Percentiles rank a stretch among this genome's conserved stretches.
Conservation (phyloP, 2,797 vertebrate genomes). For the Oryzias dopingdopingensis region DNA sequence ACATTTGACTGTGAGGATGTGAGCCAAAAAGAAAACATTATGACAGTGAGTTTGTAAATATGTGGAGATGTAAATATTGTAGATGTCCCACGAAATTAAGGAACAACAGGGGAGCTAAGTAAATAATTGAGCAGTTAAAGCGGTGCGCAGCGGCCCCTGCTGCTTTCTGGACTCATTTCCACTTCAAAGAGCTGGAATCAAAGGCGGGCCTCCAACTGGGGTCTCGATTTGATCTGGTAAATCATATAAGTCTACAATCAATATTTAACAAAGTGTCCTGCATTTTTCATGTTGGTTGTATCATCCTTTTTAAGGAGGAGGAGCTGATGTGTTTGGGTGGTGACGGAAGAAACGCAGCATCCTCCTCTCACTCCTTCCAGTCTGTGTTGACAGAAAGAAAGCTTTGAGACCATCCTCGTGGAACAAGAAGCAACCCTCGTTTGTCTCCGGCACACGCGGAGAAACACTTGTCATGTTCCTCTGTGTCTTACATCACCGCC, state of each 20-base stretch:
- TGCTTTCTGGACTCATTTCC: conserved; percentile 70
- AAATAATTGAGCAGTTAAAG: conserved; percentile 75
- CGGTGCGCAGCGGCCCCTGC: conserved; percentile 55
- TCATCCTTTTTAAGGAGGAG: conserved; percentile 65
- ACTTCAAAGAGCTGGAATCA: conserved; percentile 71
- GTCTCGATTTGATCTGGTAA: conserved; percentile 72
- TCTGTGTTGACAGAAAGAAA: conserved; percentile 26
- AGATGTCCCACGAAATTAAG: conserved; percentile 45
- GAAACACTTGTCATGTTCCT: conserved; percentile 35
- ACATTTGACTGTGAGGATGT: conserved; percentile 6
- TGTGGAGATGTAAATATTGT: conserved; percentile 35
- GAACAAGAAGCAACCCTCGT: conserved; percentile 25
- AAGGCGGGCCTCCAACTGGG: conserved; percentile 70
- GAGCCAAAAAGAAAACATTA: conserved; percentile 15
- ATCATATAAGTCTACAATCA: conserved; percentile 77
- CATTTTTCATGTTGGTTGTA: conserved; percentile 69
- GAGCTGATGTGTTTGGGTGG: conserved; percentile 42
- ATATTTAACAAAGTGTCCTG: conserved; percentile 79
- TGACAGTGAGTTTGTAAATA: conserved; percentile 16
- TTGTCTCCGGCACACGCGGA: conserved; percentile 21
- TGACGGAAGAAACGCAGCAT: conserved; percentile 1
- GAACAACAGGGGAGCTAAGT: conserved; percentile 70
- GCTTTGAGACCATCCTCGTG: conserved; percentile 25
- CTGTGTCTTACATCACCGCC: conserved; percentile 33
- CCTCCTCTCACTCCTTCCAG: conserved; percentile 2